These are phyloP conservation scores for Acanthurus tractus DNA, from an alignment of 2,797 vertebrate genomes.

Conservation along the genomic window DNA sequence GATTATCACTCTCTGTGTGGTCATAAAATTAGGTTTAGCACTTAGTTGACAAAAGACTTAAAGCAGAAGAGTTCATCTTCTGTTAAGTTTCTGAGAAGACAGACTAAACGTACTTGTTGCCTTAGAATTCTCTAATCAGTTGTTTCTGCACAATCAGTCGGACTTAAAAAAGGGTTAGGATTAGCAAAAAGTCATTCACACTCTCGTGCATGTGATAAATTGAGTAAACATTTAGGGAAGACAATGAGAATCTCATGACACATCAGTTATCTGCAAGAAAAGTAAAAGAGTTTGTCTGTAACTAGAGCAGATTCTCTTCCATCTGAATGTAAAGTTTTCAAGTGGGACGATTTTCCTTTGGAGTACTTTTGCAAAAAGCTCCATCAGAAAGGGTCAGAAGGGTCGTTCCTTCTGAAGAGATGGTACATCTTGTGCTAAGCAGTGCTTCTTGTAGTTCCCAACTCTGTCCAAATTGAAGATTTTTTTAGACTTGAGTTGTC, in stretches of 20 bases:
- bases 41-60: not conserved
- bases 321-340: not conserved
- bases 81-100: not conserved
- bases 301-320: not conserved
- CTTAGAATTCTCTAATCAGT: not conserved
- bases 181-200: too few species aligned
- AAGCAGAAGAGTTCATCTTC: too few species aligned
- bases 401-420: not conserved
- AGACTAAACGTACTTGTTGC: not conserved
- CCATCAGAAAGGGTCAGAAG: not conserved
- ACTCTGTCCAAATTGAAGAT: not conserved
- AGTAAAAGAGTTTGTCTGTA: not conserved
- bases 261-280: not conserved
- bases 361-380: not conserved
- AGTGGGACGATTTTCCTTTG: not conserved
- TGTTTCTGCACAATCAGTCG: too few species aligned
- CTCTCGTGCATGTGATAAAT: not conserved
- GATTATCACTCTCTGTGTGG: slow-evolving; percentile 21
- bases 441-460: not conserved
- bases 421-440: not conserved
- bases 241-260: not conserved
- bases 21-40: slow-evolving; percentile 37
- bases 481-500: not conserved
- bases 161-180: too few species aligned
- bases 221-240: not conserved